These are phyloP conservation scores for Lordiphosa mommai DNA, from an alignment of 1,140 invertebrate species.

Conservation along the genomic window DNA sequence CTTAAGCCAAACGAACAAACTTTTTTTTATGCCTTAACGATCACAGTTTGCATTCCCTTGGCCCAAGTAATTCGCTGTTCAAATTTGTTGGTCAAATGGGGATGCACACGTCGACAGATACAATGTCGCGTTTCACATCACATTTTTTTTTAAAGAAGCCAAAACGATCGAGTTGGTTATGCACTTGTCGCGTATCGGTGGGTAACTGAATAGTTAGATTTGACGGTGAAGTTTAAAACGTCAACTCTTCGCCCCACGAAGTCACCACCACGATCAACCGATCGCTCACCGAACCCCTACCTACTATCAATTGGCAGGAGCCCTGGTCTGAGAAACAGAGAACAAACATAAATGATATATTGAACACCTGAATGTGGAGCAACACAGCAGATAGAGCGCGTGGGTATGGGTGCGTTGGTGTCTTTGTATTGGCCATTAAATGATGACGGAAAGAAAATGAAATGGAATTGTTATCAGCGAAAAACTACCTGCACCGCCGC, in stretches of 20 bases:
- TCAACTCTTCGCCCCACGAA: slow-evolving; percentile 43
- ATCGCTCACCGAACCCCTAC: slow-evolving; percentile 3
- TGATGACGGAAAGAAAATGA: slow-evolving; percentile 27
- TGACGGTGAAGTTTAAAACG: slow-evolving; percentile 72
- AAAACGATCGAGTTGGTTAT: slow-evolving; percentile 34
- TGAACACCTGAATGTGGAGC: slow-evolving; percentile 66
- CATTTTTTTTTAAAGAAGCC: background rate
- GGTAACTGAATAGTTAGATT: slow-evolving; percentile 73
- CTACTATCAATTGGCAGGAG: slow-evolving; percentile 48
- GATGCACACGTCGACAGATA: slow-evolving; percentile 21
- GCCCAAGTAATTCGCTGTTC: slow-evolving; percentile 79
- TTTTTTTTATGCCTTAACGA: slow-evolving; percentile 31
- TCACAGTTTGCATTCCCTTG: slow-evolving; percentile 79
- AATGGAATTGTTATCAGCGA: slow-evolving; percentile 60
- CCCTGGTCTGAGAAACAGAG: slow-evolving; percentile 24
- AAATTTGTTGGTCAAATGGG: background rate
- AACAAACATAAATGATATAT: slow-evolving; percentile 69
- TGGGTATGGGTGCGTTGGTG: slow-evolving; percentile 27
- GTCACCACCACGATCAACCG: slow-evolving; percentile 18
- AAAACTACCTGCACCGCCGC: slow-evolving; percentile 6
- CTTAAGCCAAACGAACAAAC: slow-evolving; percentile 80
- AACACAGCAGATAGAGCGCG: slow-evolving; percentile 31
- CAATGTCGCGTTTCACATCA: background rate
- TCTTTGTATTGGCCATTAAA: slow-evolving; percentile 62
- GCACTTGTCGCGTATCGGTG: slow-evolving; percentile 78